A percentile compares a stretch with the other conserved stretches of the same genome.
Conservation (phyloP, 2,888 invertebrate species). For the Imbricaverruca yamaguchii region DNA sequence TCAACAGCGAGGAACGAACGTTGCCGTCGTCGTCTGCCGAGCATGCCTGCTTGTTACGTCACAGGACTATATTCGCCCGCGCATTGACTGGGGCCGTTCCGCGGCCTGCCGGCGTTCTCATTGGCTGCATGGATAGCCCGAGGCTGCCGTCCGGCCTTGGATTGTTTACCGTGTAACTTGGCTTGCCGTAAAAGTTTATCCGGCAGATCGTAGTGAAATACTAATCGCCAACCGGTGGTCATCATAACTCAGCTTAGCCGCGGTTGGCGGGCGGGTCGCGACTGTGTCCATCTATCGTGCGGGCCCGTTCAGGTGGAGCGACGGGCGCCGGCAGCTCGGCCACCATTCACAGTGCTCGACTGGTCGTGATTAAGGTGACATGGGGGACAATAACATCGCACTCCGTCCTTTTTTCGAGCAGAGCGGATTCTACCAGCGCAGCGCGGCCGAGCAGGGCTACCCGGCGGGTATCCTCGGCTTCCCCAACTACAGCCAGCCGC, state of each 20-base stretch:
- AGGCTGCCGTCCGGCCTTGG: background rate
- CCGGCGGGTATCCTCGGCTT: slow-evolving; percentile 61
- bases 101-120: background rate
- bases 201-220: background rate
- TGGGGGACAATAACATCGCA: slow-evolving; percentile 25
- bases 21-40: background rate
- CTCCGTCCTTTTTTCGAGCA: slow-evolving; percentile 97
- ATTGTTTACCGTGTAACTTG: slow-evolving; percentile 3
- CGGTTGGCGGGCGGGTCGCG: background rate
- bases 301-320: background rate
- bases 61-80: background rate
- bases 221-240: background rate
- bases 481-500: slow-evolving; percentile 13
- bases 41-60: background rate
- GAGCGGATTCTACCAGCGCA: slow-evolving; percentile 87
- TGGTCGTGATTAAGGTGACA: background rate
- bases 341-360: background rate
- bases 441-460: slow-evolving; percentile 54
- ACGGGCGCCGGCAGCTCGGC: no score
- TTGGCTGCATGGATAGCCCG: background rate
- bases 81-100: background rate
- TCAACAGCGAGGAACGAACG: no score
- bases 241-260: background rate
- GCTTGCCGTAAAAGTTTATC: background rate
- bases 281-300: background rate